phyloP scores from a whole-genome alignment of 2,888 invertebrate genomes.

The Meta bourneti region DNA sequence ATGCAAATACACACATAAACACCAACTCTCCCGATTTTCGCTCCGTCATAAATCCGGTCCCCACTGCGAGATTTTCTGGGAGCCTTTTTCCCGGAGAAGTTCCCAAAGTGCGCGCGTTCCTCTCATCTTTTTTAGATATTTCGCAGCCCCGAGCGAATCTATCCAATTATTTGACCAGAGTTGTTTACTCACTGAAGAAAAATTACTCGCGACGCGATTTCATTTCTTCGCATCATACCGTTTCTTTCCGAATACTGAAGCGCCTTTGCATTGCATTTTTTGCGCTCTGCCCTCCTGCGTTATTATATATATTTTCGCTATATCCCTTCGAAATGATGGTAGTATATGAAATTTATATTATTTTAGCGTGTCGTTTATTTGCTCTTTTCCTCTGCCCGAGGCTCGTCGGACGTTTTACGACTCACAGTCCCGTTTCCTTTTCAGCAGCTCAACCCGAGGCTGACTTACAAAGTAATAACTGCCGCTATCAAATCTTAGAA shows the following conservation, averaged over 20 bases:
- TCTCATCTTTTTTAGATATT: conserved; percentile 28
- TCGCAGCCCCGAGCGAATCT: conserved; percentile 34
- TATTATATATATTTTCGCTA: conserved; percentile 19
- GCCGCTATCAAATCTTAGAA: conserved; percentile 42
- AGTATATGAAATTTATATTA: conserved; percentile 27
- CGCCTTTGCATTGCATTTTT: conserved; percentile 38
- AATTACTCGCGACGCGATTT: conserved; percentile 53
- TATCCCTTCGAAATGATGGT: conserved; percentile 36
- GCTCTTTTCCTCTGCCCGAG: not conserved
- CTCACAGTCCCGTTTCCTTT: not conserved
- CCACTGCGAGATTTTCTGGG: not conserved
- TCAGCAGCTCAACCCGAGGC: conserved; percentile 1
- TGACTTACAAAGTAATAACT: conserved; percentile 36
- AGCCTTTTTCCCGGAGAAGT: not conserved
- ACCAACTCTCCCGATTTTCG: not conserved
- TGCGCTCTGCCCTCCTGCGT: not conserved
- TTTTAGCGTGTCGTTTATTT: conserved; percentile 27
- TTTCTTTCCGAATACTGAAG: not conserved
- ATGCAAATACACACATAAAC: not conserved
- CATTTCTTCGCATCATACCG: conserved; percentile 13
- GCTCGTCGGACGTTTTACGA: not conserved
- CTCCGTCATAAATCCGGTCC: not conserved
- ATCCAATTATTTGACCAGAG: conserved; percentile 57
- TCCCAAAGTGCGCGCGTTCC: not conserved
- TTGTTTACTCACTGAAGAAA: conserved; percentile 36